Base-by-base conservation (phyloP, 2,888 invertebrate genomes). In the Apodemia mormo region DNA sequence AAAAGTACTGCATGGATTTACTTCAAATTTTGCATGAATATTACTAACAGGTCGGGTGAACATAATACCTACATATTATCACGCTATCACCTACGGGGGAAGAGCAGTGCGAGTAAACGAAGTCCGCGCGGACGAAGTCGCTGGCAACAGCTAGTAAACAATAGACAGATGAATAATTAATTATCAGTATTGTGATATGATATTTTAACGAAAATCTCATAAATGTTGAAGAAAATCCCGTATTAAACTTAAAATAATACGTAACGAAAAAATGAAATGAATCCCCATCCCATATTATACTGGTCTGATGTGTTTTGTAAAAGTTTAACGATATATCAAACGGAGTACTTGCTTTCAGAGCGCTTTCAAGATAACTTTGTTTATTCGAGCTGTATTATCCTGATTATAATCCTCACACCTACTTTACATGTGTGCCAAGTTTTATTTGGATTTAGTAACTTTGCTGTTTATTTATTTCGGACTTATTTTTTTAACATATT, bases 301-400 rank as follows among this genome's bases (percentile, higher is more conserved):
- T 9, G 30, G 30, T 10, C 8, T 61, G 30, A 61, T 61, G 30
- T 61, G 30, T 61, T 61, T 61, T 12, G 58, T 61, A 61, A 61
- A 61, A 61, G 30, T 61, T 61, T 61, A 30, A 33, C 58, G 58
- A 61, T 61, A 61, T 61, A 61, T 61, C 58, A 61, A 61, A 61
- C 3, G 58, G 30, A 33, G 58, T 67, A 67, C 67, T 56, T 56
- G 22, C 52, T 67, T 67, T 43, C 43, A 40, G 61, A 66, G 56
- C 70, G 66, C 45, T 52, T 69, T 67, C 61, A 68, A 69, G 72
- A 72, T 73, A 73, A 71, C 73, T 72, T 72, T 73, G 67, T 71
- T 74, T 72, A 74, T 75, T 72, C 70, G 72, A 73, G 69, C 67
- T 68, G 67, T 70, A 72, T 74, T 71, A 73, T 74, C 69, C 54